These are phyloP conservation scores for Lytechinus pictus DNA, from an alignment of 35 echinoderm and acorn worm species.

Conservation along the genomic window DNA sequence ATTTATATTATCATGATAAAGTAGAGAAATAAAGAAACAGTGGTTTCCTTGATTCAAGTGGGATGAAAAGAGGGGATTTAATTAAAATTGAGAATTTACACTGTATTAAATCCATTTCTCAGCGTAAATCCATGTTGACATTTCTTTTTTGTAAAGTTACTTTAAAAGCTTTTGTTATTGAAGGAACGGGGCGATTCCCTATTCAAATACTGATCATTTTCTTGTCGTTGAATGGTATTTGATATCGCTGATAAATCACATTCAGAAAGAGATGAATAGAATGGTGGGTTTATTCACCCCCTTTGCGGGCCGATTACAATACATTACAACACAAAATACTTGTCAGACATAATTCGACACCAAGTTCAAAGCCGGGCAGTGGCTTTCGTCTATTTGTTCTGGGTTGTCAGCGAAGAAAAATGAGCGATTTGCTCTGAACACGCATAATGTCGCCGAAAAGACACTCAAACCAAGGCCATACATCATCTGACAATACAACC, in stretches of 20 bases:
- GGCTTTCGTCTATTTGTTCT: constrained; percentile 33
- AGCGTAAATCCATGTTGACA: not conserved
- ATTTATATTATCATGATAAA: not conserved
- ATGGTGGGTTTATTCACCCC: constrained; percentile 8
- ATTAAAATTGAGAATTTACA: constrained; percentile 8
- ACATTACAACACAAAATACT: constrained; percentile 44
- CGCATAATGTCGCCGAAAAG: constrained; percentile 27
- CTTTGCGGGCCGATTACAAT: constrained; percentile 31
- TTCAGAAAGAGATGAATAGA: not conserved
- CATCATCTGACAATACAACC: constrained; percentile 32
- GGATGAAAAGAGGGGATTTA: not conserved
- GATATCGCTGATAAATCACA: constrained; percentile 43
- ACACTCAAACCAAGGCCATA: constrained; percentile 34
- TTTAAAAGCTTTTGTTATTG: not conserved
- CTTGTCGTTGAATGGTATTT: not conserved
- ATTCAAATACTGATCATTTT: not conserved
- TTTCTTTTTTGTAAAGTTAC: not conserved
- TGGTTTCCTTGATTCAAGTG: not conserved
- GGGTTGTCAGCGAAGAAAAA: constrained; percentile 39
- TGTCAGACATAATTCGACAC: constrained; percentile 25
- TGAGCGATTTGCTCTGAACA: constrained; percentile 44
- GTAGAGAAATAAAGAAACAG: not conserved
- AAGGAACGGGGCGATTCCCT: constrained; percentile 25
- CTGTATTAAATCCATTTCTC: constrained; percentile 13
- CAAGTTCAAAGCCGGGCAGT: constrained; percentile 42